Percentiles rank a stretch among this genome's conserved stretches.
Conservation (phyloP, 2,113 vertebrate species). For the Hippocampus guttulatus region DNA sequence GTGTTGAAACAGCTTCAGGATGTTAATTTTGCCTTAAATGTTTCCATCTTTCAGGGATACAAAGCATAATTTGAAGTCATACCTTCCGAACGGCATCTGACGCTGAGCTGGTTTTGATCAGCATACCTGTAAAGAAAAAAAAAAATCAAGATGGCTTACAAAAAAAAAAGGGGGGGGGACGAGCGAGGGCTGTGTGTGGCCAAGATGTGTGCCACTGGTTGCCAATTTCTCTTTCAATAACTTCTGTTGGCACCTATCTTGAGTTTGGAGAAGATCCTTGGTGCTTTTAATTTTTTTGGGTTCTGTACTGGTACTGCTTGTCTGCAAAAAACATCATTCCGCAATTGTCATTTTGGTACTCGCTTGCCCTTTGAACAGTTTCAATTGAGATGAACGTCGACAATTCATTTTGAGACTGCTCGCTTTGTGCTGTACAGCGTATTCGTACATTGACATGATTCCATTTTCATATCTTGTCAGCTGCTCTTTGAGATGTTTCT, state of each 20-base stretch:
- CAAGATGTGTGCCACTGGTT: conserved; percentile 16
- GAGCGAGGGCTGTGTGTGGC: background rate
- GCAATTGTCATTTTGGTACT: background rate
- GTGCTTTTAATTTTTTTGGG: background rate
- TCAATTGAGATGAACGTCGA: no score
- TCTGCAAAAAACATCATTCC: background rate
- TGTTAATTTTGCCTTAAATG: conserved; percentile 73
- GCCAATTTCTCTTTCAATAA: conserved; percentile 11
- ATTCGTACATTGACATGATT: no score
- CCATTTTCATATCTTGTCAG: no score
- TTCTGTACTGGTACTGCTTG: background rate
- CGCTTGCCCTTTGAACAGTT: no score
- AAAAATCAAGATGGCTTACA: background rate
- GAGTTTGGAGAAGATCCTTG: background rate
- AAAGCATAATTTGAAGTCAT: background rate
- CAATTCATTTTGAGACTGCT: no score
- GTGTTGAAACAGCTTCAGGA: conserved; percentile 62
- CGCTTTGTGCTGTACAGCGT: no score
- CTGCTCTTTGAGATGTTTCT: no score
- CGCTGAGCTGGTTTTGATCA: background rate
- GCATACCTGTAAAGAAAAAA: background rate
- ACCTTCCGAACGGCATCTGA: background rate
- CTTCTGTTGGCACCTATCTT: conserved; percentile 5
- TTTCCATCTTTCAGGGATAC: conserved; percentile 9
- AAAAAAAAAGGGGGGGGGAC: no score